These are phyloP conservation scores for Phoenicopterus ruber DNA, from an alignment of 2,113 vertebrate species.

Conservation along the genomic window DNA sequence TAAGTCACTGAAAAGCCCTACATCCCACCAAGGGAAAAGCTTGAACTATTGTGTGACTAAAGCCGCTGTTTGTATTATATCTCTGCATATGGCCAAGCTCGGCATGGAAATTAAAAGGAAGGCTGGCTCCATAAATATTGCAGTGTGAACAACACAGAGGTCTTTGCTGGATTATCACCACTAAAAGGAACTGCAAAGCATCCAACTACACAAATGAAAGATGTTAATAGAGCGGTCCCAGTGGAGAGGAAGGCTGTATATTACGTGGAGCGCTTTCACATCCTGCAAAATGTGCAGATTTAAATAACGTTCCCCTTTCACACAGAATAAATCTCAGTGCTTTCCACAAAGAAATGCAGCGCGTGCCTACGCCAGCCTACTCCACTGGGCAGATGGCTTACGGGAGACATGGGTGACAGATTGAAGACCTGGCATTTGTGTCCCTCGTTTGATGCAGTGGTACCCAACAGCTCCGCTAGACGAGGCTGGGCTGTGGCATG, in stretches of 20 bases:
- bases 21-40: not conserved
- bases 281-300: slow-evolving; percentile 10
- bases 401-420: not conserved
- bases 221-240: slow-evolving; percentile 47
- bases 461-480: not conserved
- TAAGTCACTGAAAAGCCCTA: not conserved
- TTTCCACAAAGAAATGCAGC: not conserved
- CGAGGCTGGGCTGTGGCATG: not conserved
- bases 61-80: not conserved
- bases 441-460: not conserved
- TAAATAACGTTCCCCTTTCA: not conserved
- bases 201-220: slow-evolving; percentile 46
- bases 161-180: slow-evolving; percentile 51
- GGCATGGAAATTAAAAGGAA: slow-evolving; percentile 12
- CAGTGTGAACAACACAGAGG: slow-evolving; percentile 26
- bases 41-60: not conserved
- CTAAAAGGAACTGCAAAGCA: slow-evolving; percentile 51
- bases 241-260: not conserved
- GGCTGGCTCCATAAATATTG: slow-evolving; percentile 51
- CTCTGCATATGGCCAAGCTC: slow-evolving; percentile 3
- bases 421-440: not conserved
- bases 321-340: not conserved
- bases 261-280: not conserved
- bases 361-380: not conserved
- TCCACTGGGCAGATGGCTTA: not conserved